Evolutionary conservation across 2,888 invertebrate species (phyloP).

Genomic region (Brachypterus glaber): DNA sequence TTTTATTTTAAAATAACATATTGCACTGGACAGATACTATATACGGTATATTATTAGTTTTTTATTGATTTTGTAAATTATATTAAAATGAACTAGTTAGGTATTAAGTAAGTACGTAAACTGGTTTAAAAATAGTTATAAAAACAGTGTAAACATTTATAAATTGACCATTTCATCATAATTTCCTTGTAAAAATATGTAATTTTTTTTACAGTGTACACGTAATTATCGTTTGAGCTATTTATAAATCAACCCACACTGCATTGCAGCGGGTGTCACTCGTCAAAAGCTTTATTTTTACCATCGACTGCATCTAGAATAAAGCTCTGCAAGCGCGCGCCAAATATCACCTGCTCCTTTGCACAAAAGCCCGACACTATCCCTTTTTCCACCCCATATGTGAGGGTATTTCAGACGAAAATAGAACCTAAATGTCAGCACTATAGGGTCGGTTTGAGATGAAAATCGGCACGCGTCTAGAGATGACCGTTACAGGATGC

Average conservation of each 20-base stretch:
- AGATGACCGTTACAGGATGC: conserved; percentile 36
- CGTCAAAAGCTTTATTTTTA: conserved; percentile 18
- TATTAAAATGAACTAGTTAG: too few relatives aligned
- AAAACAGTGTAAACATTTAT: too few relatives aligned
- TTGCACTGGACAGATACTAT: too few relatives aligned
- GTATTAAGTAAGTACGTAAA: too few relatives aligned
- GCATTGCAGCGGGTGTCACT: conserved; percentile 14
- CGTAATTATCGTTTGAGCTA: not conserved
- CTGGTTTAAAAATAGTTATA: too few relatives aligned
- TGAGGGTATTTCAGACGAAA: conserved; percentile 21
- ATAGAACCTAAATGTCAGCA: conserved; percentile 18
- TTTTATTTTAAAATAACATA: too few relatives aligned
- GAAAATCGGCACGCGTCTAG: conserved; percentile 34
- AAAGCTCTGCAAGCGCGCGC: conserved; percentile 26
- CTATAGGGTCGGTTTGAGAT: conserved; percentile 15
- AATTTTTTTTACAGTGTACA: not conserved
- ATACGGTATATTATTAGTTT: too few relatives aligned
- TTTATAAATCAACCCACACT: conserved; percentile 1
- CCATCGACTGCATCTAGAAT: conserved; percentile 17
- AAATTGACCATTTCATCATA: too few relatives aligned
- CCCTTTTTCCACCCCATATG: conserved; percentile 27
- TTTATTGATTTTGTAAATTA: too few relatives aligned
- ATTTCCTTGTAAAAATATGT: not conserved
- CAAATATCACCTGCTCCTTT: conserved; percentile 31
- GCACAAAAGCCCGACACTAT: conserved; percentile 26